phyloP scores from a whole-genome alignment of 2,797 vertebrate species.

The Crotalus adamanteus region DNA sequence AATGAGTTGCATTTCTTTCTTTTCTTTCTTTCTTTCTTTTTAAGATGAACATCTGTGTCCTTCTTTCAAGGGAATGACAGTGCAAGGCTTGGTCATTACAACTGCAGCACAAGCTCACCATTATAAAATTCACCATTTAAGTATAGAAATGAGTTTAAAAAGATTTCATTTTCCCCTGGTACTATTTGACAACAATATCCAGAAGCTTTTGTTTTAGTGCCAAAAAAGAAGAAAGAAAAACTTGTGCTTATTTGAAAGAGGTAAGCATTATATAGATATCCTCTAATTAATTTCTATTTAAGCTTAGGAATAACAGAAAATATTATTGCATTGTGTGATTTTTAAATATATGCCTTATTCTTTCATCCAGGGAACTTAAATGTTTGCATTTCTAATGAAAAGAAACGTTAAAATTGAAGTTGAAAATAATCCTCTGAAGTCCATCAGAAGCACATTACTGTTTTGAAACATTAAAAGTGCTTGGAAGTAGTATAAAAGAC shows the following conservation, averaged over 20 bases:
- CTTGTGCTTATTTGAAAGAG: neutral
- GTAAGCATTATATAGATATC: slow-evolving; percentile 4
- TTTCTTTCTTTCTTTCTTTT: too few species aligned
- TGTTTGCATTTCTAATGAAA: slow-evolving; percentile 37
- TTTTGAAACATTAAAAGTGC: slow-evolving; percentile 19
- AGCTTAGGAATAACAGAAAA: slow-evolving; percentile 26
- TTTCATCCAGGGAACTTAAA: neutral
- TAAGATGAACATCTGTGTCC: neutral
- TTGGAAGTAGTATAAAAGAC: neutral
- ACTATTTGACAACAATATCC: neutral
- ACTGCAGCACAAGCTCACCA: neutral
- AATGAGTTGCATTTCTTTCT: neutral
- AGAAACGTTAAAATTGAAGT: slow-evolving; percentile 28
- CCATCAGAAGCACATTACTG: slow-evolving; percentile 30
- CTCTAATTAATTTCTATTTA: slow-evolving; percentile 37
- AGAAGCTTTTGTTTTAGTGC: neutral
- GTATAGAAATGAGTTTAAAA: neutral
- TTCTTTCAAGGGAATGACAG: neutral
- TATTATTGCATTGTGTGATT: neutral
- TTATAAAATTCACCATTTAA: neutral
- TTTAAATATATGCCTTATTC: slow-evolving; percentile 12
- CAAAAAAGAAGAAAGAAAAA: neutral
- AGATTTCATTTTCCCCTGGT: neutral
- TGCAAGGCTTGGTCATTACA: neutral
- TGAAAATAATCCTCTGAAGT: slow-evolving; percentile 19